Evolutionary conservation across 2,797 vertebrate species (phyloP).

Genomic region (Simalia tracyae): DNA sequence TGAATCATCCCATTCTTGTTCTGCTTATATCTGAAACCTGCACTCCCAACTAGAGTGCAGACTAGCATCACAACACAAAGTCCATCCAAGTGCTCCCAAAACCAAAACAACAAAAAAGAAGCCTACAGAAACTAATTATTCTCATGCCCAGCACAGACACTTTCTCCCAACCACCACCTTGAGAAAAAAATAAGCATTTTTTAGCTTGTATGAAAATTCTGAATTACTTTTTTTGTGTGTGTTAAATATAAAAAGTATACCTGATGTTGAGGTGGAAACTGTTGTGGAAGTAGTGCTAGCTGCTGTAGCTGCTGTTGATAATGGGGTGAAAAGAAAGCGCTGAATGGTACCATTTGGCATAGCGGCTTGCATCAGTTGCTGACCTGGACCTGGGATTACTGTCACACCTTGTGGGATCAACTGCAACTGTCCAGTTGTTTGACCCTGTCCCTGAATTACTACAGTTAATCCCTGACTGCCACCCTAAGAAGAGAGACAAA

Average conservation of each 20-base stretch:
- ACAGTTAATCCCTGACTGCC: conserved; percentile 93
- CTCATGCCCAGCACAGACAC: background rate
- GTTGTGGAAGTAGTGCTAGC: conserved; percentile 79
- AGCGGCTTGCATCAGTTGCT: conserved; percentile 97
- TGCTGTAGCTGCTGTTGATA: conserved; percentile 77
- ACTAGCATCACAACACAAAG: background rate
- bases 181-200: background rate
- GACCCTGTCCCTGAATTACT: conserved; percentile 96
- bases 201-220: background rate
- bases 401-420: conserved; percentile 94
- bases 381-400: conserved; percentile 91
- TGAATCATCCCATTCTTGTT: no score
- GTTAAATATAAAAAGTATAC: conserved; percentile 65
- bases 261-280: conserved; percentile 76
- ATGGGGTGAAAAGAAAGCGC: conserved; percentile 92
- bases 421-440: conserved; percentile 94
- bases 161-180: background rate
- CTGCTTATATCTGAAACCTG: background rate
- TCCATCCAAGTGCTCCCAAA: background rate
- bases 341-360: conserved; percentile 95
- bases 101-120: background rate
- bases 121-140: background rate
- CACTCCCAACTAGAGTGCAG: background rate
- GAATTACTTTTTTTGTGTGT: background rate
- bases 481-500: conserved; percentile 75